These are phyloP conservation scores for Taeniopygia guttata DNA, from an alignment of 2,797 vertebrate genomes.

Conservation along the genomic window DNA sequence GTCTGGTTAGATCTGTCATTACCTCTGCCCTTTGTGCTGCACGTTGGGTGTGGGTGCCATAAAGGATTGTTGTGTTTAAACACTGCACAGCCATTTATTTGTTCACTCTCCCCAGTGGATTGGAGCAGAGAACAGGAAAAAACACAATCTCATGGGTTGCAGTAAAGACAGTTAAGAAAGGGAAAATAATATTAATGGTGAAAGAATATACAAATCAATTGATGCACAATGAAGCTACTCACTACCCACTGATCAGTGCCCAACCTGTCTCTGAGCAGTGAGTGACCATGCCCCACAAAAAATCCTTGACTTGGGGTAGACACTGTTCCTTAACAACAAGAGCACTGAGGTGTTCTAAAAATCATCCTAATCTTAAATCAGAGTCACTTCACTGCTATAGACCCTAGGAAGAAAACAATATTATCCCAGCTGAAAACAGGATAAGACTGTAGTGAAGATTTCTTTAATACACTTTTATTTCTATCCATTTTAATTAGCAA, in stretches of 20 bases:
- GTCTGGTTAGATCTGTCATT: neutral
- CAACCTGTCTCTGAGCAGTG: neutral
- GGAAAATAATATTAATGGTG: neutral
- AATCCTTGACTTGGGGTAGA: neutral
- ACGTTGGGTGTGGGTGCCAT: too few relatives aligned
- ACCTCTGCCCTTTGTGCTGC: rapidly evolving
- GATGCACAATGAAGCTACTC: neutral
- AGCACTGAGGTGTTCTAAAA: neutral
- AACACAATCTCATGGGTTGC: neutral
- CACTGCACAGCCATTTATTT: neutral
- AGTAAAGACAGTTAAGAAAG: neutral
- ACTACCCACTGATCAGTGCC: rapidly evolving
- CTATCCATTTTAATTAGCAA: neutral
- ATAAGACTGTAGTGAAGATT: neutral
- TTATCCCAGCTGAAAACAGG: neutral
- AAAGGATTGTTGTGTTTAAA: neutral
- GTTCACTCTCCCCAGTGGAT: rapidly evolving
- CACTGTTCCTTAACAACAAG: neutral
- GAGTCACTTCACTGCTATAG: neutral
- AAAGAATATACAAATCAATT: neutral
- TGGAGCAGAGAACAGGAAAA: neutral
- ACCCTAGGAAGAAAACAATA: neutral
- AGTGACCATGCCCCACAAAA: too few relatives aligned
- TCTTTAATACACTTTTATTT: neutral
- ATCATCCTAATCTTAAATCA: neutral